Evolutionary conservation across 2,888 invertebrate genomes (phyloP), one percentile per base, ranked within the genome.

Genomic region (Ferdinandea cuprea): DNA sequence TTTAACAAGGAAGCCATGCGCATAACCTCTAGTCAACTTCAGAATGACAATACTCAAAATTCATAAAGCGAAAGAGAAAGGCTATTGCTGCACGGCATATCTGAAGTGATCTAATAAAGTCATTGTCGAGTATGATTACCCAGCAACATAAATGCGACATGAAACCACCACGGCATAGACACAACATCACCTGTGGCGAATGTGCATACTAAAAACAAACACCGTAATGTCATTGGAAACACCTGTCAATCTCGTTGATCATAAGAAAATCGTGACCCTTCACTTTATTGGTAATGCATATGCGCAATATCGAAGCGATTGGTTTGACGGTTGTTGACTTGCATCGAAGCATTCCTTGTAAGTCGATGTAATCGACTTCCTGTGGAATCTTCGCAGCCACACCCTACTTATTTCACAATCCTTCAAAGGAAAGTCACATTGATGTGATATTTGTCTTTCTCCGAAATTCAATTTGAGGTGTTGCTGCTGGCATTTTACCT

Each of bases 191-290:
- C 81, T 72, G 81, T 40, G 63, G 58, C 54, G 81, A 61, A 72
- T 58, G 52, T 59, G 50, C 37, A 52, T 37, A 56, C 44, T 21
- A 21, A 28, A n/a, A 7, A 25, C 52, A 32, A 8, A 40, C 54
- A 42, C 46, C 2, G 37, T 59, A 81, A 76, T 76, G 81, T 76
- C 80, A 76, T 81, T 81, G 77, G 71, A 77, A 81, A 81, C 81
- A 81, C 81, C 81, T 81, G 81, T 81, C 76, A 81, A 81, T 76
- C 76, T 68, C 19, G n/a, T n/a, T 61, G 81, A 81, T 81, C 81
- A 81, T 81, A 81, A 81, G 46, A 71, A n/a, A 81, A 81, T 81
- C 81, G 81, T 81, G 81, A 81, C 81, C 81, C 81, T 81, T 81
- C 81, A 76, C 81, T 81, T 81, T 46, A 48, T 63, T 44, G 40